Conservation (phyloP, 2,797 vertebrate species). For the Chloroceryle inda region DNA sequence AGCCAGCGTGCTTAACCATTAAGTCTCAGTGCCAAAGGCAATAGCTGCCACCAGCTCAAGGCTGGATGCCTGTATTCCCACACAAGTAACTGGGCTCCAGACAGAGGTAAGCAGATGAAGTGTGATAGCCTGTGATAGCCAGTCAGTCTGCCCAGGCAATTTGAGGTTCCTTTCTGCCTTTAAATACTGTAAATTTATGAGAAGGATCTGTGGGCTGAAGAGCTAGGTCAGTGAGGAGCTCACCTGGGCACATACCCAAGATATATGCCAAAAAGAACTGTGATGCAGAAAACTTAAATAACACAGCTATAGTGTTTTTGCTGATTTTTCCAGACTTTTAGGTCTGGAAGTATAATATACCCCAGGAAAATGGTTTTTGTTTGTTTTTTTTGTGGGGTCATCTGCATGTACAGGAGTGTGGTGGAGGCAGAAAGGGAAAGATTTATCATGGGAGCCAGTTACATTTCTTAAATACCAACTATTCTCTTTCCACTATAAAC, state of each 20-base stretch:
- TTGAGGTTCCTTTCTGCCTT: not conserved
- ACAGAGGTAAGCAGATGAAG: not conserved
- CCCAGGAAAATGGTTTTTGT: not conserved
- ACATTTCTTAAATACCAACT: not conserved
- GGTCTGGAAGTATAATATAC: not conserved
- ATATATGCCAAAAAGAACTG: fast-evolving
- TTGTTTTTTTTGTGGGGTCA: not conserved
- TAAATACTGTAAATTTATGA: not conserved
- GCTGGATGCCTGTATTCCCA: not conserved
- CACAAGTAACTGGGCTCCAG: not conserved
- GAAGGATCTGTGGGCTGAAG: not conserved
- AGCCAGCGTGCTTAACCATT: not conserved
- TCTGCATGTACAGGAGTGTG: not conserved
- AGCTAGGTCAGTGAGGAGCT: not conserved
- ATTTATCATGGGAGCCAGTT: not conserved
- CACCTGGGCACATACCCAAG: not conserved
- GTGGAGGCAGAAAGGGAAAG: not conserved
- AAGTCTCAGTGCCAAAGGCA: not conserved
- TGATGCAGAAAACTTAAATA: not conserved
- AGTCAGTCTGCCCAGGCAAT: not conserved
- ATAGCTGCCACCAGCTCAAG: not conserved
- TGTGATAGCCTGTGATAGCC: not conserved
- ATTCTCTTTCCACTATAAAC: fast-evolving
- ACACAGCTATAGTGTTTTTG: fast-evolving
- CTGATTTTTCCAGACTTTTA: not conserved